phyloP scores from a whole-genome alignment of 2,797 vertebrate species.

The Chrysocyon brachyurus region DNA sequence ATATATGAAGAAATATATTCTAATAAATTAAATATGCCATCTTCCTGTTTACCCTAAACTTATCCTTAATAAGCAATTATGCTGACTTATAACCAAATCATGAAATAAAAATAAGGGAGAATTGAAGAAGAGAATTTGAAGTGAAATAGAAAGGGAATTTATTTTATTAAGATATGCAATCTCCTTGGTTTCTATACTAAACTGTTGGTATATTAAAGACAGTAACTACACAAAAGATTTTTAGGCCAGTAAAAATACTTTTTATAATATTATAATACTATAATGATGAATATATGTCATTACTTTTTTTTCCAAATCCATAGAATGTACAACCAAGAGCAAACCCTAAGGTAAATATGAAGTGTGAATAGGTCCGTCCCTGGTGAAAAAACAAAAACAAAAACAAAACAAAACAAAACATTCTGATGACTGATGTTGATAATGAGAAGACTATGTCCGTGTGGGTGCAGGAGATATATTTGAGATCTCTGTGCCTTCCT shows the following conservation, averaged over 20 bases:
- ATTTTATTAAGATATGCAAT: neutral
- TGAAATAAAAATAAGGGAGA: neutral
- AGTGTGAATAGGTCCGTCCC: neutral
- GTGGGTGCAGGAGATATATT: neutral
- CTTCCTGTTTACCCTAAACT: neutral
- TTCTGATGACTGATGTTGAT: neutral
- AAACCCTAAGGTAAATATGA: neutral
- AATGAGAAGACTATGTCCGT: neutral
- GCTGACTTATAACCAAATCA: neutral
- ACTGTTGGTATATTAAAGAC: neutral
- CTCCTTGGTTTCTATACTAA: neutral
- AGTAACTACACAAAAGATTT: neutral
- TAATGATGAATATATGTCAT: neutral
- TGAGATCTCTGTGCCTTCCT: neutral
- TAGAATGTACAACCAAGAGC: neutral
- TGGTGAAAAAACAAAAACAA: neutral
- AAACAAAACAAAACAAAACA: neutral
- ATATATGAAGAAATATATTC: neutral
- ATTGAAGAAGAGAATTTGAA: neutral
- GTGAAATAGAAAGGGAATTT: neutral
- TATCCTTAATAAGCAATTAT: neutral
- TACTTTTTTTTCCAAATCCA: neutral
- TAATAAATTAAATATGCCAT: neutral
- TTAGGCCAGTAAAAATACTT: neutral
- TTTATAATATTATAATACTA: neutral